phyloP scores from a whole-genome alignment of 2,113 vertebrate genomes.

The Dascyllus trimaculatus region DNA sequence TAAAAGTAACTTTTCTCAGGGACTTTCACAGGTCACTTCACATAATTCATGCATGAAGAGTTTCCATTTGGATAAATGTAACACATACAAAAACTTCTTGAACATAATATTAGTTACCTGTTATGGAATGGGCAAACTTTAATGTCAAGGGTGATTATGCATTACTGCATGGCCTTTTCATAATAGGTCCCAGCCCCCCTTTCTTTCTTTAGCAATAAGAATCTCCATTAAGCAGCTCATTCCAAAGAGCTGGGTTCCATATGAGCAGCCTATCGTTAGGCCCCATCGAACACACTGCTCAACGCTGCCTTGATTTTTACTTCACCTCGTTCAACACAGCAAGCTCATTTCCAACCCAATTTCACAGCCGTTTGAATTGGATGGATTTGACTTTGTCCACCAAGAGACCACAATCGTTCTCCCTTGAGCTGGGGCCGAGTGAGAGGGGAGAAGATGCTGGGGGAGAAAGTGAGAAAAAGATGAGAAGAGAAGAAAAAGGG shows the following conservation, averaged over 20 bases:
- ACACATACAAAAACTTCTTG: background rate
- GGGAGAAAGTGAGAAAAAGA: background rate
- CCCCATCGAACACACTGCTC: slow-evolving; percentile 38
- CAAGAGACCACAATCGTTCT: background rate
- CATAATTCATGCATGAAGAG: background rate
- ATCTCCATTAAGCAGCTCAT: slow-evolving; percentile 4
- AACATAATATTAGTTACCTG: background rate
- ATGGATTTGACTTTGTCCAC: slow-evolving; percentile 41
- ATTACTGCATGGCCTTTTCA: slow-evolving; percentile 11
- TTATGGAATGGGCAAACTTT: slow-evolving; percentile 15
- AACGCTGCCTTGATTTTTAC: background rate
- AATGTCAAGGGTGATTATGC: slow-evolving; percentile 45
- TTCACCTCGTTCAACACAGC: slow-evolving; percentile 29
- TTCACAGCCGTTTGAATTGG: slow-evolving; percentile 69
- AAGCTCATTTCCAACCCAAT: slow-evolving; percentile 68
- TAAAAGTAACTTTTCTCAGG: background rate
- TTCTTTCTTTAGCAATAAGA: slow-evolving; percentile 1
- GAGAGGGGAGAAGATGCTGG: slow-evolving; percentile 11
- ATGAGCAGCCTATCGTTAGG: slow-evolving; percentile 29
- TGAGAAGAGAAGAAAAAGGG: background rate
- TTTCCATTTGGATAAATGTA: slow-evolving; percentile 2
- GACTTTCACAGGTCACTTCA: background rate
- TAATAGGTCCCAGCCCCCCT: background rate
- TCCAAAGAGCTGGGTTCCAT: slow-evolving; percentile 8
- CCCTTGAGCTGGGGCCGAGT: background rate